Percentiles rank a stretch among this genome's conserved stretches.
Evolutionary conservation across 2,797 vertebrate genomes (phyloP).

Genomic region (Cyclura pinguis): DNA sequence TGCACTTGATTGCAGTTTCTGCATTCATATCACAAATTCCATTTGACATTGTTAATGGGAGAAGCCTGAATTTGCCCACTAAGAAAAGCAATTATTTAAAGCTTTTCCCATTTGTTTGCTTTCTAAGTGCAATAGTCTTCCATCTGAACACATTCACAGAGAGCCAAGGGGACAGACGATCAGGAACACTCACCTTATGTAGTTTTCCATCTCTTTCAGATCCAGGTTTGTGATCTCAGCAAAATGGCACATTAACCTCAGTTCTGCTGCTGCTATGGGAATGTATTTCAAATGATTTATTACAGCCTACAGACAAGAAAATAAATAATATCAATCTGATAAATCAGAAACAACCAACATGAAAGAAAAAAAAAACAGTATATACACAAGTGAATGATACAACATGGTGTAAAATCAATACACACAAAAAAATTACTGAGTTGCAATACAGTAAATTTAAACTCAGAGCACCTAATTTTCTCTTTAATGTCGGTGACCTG

Average conservation of each 20-base stretch:
- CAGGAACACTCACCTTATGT: constrained; percentile 28
- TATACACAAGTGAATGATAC: not conserved
- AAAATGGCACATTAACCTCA: constrained; percentile 2
- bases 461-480: not conserved
- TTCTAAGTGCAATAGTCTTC: constrained; percentile 67
- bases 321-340: not conserved
- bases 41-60: constrained; percentile 63
- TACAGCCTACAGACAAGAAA: not conserved
- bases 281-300: not conserved
- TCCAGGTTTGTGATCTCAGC: not conserved
- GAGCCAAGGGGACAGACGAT: constrained; percentile 58
- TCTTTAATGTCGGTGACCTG: not conserved
- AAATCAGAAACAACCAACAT: not conserved
- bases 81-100: constrained; percentile 69
- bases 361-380: not conserved
- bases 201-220: constrained; percentile 24
- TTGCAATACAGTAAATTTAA: not conserved
- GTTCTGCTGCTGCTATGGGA: not conserved
- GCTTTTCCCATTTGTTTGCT: constrained; percentile 66
- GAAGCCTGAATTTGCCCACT: constrained; percentile 66
- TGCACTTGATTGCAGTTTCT: constrained; percentile 60
- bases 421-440: not conserved
- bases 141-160: constrained; percentile 49
- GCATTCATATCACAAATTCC: constrained; percentile 64
- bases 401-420: not conserved